Base-by-base conservation (phyloP, 2,888 invertebrate genomes). In the Exocentrus adspersus region DNA sequence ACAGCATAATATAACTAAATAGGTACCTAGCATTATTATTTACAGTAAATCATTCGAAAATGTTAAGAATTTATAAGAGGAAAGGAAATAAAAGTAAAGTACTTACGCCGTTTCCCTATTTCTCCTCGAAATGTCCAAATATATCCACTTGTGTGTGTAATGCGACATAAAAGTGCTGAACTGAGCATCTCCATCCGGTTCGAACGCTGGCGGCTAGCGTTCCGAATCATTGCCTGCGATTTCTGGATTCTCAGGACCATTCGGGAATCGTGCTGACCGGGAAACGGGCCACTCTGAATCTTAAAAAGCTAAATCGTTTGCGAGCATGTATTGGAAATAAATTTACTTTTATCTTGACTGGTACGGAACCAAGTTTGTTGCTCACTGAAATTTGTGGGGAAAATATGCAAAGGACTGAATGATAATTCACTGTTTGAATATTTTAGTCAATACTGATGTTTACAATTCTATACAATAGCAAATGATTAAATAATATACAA, bases 171-270 rank as follows among this genome's bases (percentile, higher is more conserved):
- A 53, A 53, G 53, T 42, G 53, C 53, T 53, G 53, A 53, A 41
- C 21, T 16, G 53, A 53, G 53, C 53, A 41, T 42, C 53, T 53
- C 21, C 14, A 42, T 53, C 53, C 53, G 53, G 53, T 53, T 53
- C 21, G 53, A 37, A 42, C 20, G 41, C 30, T 20, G 21, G 14
- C 16, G 41, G 41, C 53, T 41, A 12, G 19, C 24, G 53, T 53
- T 53, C 30, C 41, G 41, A 42, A 20, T 41, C 41, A 53, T 41
- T 53, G 21, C 41, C 53, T 41, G 6, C 53, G 53, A 53, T 53
- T 53, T 53, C 53, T 48, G 12, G 37, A 37, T 37, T 53, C 21
- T 53, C 53, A 17, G 24, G 28, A 48, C 24, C 48, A 48, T 48
- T 48, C 48, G 20, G 53, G 19, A 53, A 41, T 14, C 41, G 41